Base-by-base conservation (phyloP, 53 echinoderm and acorn worm genomes). In the Actinopyga echinites region DNA sequence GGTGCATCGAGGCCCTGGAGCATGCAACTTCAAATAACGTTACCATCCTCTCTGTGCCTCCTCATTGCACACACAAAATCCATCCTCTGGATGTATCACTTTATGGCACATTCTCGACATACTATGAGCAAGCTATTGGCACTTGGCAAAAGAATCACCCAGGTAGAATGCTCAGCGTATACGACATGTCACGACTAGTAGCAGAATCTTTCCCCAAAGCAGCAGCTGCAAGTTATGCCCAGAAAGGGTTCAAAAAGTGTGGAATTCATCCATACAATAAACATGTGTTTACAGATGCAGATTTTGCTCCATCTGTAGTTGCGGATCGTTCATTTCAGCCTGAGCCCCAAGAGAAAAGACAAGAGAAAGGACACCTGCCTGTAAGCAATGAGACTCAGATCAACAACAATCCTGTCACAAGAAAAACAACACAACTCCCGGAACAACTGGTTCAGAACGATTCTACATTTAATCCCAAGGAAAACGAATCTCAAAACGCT, bases 271-370 rank as follows among this genome's bases (percentile, higher is more conserved):
- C 64, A 64, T 64, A 31, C 28, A 31, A 64, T 26, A 25, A 29
- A 21, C 26, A 31, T 26, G 64, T 64, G 22, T 64, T 59, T 64
- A 26, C 26, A 31, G 64, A 64, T 31, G 13, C 22, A 29, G 23
- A 64, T 64, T 64, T 64, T 64, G 64, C 64, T 12, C 64, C 64
- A 23, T 26, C 64, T n/a, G 64, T 19, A 64, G 64, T 64, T 15
- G 25, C 64, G 25, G 64, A 64, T 32, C 24, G 64, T 15, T 28
- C 64, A 64, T 37, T 37, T 37, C 37, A 37, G 37, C 37, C 37
- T 37, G 37, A 37, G 37, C 37, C 37, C 37, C 37, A 37, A 37
- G 4, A 5, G 37, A 37, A 37, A 37, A 37, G 7, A 37, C 3
- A 37, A 37, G 7, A 37, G 37, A 37, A 37, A 37, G 37, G 37